Evolutionary conservation across 2,113 vertebrate species (phyloP), one percentile per base, ranked within the genome.

Genomic region (Malurus melanocephalus): DNA sequence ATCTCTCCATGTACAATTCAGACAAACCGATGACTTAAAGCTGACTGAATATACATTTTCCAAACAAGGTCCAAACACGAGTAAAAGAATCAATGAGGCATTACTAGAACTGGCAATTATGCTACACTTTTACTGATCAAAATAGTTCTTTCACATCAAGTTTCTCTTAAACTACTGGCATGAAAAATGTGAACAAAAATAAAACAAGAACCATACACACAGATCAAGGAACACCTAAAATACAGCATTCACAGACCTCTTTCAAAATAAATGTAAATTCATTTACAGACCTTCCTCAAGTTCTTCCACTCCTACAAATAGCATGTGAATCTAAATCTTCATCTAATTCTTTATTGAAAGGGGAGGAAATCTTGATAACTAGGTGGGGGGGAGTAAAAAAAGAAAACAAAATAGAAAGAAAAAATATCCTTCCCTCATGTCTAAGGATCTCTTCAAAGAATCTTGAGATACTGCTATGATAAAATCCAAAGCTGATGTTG

Each of bases 401-500:
- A 59, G 27, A 52, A 59, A 67, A 60, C 22, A 67, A 35, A 59
- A 75, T 8, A 43, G 45, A 75, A 67, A 60, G 46, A 87, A 87
- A 80, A 67, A 19, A 42, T 38, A 68, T 23, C 67, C 51, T 88
- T 68, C 33, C 38, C 45, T 85, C 56, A 65, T 14, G 14, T 56
- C 48, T 87, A 84, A 81, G 42, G 16, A 40, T 7, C 33, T 64
- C 57, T 68, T 85, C 55, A 75, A 84, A 87, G 88, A 81, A 45
- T 64, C 61, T 53, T 84, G 57, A 86, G 66, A 33, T 48, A 86
- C 22, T 62, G 21, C 49, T 75, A 78, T 24, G 66, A 86, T 51
- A 80, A 91, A 88, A 91, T 66, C 38, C 75, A 92, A 87, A 80
- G 87, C 0, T 75, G 95, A 89, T 40, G 91, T 38, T 68, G 82